Evolutionary conservation across 2,113 vertebrate species (phyloP).

Genomic region (Coryphaenoides rupestris): DNA sequence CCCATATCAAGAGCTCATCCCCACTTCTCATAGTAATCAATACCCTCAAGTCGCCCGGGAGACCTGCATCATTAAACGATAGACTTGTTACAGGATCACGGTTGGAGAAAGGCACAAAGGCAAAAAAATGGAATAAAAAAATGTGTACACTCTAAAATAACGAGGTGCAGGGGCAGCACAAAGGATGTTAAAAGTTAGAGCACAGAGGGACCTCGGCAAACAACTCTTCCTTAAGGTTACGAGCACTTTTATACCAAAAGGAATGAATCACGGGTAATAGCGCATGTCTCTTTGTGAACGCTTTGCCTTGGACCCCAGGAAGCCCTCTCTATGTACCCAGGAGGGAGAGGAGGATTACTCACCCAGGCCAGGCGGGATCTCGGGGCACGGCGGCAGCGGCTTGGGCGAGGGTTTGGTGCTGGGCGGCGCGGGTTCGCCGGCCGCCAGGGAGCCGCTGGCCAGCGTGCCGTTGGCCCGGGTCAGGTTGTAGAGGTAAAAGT

Average conservation of each 20-base stretch:
- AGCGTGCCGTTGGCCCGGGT: conserved; percentile 82
- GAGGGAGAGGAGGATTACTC: conserved; percentile 44
- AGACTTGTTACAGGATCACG: not conserved
- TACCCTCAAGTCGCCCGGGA: conserved; percentile 3
- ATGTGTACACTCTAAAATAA: too few relatives aligned
- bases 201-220: too few relatives aligned
- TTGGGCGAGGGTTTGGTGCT: conserved; percentile 78
- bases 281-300: too few relatives aligned
- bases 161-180: too few relatives aligned
- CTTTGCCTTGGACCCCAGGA: too few relatives aligned
- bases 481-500: conserved; percentile 80
- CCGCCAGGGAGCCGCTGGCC: conserved; percentile 70
- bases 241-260: too few relatives aligned
- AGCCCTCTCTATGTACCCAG: too few relatives aligned
- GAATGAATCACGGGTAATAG: too few relatives aligned
- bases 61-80: not conserved
- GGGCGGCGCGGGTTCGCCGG: conserved; percentile 70
- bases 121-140: too few relatives aligned
- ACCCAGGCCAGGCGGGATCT: conserved; percentile 89
- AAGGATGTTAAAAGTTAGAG: too few relatives aligned
- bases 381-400: conserved; percentile 87
- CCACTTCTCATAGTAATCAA: conserved; percentile 38
- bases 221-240: too few relatives aligned
- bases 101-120: too few relatives aligned
- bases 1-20: conserved; percentile 25